Evolutionary conservation across 1,140 invertebrate genomes (phyloP).

Genomic region (Bombus soroeensis): DNA sequence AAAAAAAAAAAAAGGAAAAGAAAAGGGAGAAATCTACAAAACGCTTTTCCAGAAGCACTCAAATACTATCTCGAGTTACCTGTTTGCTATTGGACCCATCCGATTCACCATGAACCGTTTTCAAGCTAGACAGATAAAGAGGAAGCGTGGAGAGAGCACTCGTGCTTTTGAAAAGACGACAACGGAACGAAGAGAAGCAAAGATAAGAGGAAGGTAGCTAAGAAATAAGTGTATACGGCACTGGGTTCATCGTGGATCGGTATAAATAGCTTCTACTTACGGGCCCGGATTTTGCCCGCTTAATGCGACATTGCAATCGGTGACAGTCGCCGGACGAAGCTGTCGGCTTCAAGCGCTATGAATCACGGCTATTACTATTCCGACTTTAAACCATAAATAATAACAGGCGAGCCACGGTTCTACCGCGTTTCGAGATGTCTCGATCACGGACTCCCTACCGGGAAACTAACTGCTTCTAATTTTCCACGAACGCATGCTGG

Average conservation of each 20-base stretch:
- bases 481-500: slow-evolving; percentile 23
- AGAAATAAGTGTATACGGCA: slow-evolving; percentile 37
- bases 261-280: slow-evolving; percentile 65
- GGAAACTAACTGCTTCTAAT: slow-evolving; percentile 37
- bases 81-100: background rate
- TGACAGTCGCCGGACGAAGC: slow-evolving; percentile 56
- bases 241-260: slow-evolving; percentile 35
- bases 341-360: slow-evolving; percentile 50
- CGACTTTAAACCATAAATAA: slow-evolving; percentile 46
- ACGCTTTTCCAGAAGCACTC: background rate
- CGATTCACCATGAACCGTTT: background rate
- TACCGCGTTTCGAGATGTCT: slow-evolving; percentile 33
- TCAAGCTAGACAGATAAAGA: background rate
- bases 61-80: background rate
- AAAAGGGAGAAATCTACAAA: background rate
- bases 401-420: slow-evolving; percentile 6
- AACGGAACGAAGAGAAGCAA: background rate
- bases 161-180: background rate
- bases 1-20: background rate
- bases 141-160: background rate
- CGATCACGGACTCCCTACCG: slow-evolving; percentile 21
- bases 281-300: slow-evolving; percentile 51
- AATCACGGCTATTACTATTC: slow-evolving; percentile 62
- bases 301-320: slow-evolving; percentile 65
- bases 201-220: slow-evolving; percentile 28